phyloP scores from a whole-genome alignment of 2,797 vertebrate genomes.

The Gallirallus australis region DNA sequence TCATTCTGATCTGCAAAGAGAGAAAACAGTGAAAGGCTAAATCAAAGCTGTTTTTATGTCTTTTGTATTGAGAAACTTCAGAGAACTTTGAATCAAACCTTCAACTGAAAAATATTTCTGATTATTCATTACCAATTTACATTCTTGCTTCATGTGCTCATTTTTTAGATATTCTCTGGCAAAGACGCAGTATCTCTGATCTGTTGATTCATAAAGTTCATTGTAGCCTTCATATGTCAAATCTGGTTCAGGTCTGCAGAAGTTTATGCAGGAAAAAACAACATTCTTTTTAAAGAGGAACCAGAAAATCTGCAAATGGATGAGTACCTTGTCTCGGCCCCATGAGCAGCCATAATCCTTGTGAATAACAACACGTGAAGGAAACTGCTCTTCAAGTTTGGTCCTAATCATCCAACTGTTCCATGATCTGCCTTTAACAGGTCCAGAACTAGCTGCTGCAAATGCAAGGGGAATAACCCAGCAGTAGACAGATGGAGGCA shows the following conservation, averaged over 20 bases:
- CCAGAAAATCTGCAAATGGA: neutral
- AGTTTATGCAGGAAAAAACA: neutral
- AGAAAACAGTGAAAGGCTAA: neutral
- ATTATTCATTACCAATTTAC: constrained; percentile 13
- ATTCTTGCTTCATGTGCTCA: neutral
- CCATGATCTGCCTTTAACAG: neutral
- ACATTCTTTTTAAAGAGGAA: neutral
- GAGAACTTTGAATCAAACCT: neutral
- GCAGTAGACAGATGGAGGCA: constrained; percentile 51
- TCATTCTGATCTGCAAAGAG: neutral
- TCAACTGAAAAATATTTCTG: neutral
- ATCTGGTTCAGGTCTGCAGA: neutral
- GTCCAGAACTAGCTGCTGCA: neutral
- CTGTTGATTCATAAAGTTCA: neutral
- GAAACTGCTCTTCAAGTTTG: neutral
- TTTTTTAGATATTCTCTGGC: constrained; percentile 6
- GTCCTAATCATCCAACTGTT: neutral
- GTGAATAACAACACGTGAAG: neutral
- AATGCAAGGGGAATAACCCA: constrained; percentile 2
- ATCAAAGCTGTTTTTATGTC: accelerated
- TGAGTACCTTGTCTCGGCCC: neutral
- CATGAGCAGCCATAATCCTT: neutral
- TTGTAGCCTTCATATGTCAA: neutral
- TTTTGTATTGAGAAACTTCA: neutral
- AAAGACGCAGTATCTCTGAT: neutral